Evolutionary conservation across 1,140 invertebrate genomes (phyloP), one percentile per base, ranked within the genome.

Genomic region (Drosophila bocqueti): DNA sequence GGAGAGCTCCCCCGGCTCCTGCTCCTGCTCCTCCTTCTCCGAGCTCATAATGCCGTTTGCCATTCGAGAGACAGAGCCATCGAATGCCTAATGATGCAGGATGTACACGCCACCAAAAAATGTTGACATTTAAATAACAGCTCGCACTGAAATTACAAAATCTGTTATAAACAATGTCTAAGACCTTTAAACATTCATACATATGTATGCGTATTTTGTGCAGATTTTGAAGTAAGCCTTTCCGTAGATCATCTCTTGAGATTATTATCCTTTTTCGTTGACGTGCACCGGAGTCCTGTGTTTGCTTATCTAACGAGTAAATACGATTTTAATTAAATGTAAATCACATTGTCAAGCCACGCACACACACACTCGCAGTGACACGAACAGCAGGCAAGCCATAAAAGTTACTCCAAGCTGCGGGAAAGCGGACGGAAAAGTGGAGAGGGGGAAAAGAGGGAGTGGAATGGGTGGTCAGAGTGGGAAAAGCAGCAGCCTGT

Each of bases 321-420:
- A 90, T 89, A 90, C 85, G 85, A 89, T 89, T 89, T 90, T 89
- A 89, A 89, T 89, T 90, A 89, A 89, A 89, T 89, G 85, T 89
- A 89, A 89, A 90, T 90, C 85, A 85, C 85, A 84, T 89, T 89
- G 81, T 90, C 85, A 89, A 76, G 81, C 76, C 71, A 67, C 76
- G 67, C 76, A 71, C 54, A 61, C 54, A 40, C 61, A 50, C 24
- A 40, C 16, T 26, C 18, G 29, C 24, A 31, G 58, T 31, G 26
- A 42, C 16, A 31, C 13, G 21, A 21, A 43, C 52, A 60, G 55
- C 55, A 34, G 31, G 66, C n/a, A 65, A 57, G 49, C 66, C 79
- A 82, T 86, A 79, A 82, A 86, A 86, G 66, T 73, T 65, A 26
- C 68, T 67, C 64, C 47, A 36, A 29, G 18, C 46, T 55, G 64